These are phyloP conservation scores for Pristionchus exspectatus DNA, from an alignment of 2,888 invertebrate species.

Conservation along the genomic window DNA sequence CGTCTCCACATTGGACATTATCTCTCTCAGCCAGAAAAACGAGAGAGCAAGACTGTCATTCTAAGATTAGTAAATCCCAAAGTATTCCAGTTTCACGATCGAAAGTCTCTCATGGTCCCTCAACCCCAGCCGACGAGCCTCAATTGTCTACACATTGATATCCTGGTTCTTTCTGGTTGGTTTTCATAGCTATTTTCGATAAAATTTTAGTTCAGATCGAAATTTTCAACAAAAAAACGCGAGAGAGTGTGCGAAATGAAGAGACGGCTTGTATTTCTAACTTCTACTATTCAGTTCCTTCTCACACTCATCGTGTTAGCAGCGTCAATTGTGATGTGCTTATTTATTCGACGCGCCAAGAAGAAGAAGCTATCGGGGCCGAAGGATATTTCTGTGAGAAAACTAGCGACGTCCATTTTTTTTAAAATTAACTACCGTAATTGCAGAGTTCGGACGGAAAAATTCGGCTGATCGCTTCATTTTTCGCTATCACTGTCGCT, in stretches of 20 bases:
- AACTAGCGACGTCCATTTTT: neutral
- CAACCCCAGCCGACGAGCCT: neutral
- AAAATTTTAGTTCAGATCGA: neutral
- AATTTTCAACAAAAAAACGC: neutral
- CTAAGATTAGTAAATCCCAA: neutral
- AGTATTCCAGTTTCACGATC: neutral
- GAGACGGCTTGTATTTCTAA: no score
- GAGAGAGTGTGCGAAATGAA: neutral
- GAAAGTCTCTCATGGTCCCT: neutral
- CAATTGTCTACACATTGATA: neutral
- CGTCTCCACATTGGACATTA: no score
- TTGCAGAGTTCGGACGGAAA: neutral
- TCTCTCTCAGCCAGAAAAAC: no score
- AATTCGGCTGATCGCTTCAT: neutral
- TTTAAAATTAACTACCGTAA: no score
- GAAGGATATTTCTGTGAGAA: neutral
- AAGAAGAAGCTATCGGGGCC: neutral
- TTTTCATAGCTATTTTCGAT: neutral
- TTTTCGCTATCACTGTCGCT: neutral
- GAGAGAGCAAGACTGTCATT: no score
- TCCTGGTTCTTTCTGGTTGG: neutral
- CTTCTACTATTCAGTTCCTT: neutral
- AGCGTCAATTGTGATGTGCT: neutral
- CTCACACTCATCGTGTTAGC: neutral
- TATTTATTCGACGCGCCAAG: neutral